Conservation (phyloP, 2,113 vertebrate genomes). For the Micronycteris hirsuta region DNA sequence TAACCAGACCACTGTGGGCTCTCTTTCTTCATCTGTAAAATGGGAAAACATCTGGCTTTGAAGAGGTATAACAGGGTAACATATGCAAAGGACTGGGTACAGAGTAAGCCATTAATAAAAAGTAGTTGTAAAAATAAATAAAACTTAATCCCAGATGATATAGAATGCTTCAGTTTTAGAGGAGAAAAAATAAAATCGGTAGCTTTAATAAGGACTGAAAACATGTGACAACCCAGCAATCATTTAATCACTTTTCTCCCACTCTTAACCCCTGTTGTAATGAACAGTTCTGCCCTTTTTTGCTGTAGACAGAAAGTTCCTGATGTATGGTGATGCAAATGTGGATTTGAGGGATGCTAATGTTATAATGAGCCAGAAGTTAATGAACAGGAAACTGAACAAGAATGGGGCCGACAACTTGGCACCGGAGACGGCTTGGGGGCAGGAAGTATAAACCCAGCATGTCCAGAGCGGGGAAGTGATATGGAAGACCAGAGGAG, state of each 20-base stretch:
- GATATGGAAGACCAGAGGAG: background rate
- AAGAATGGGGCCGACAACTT: slow-evolving; percentile 58
- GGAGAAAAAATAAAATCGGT: slow-evolving; percentile 16
- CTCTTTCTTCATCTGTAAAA: background rate
- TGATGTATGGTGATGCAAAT: slow-evolving; percentile 67
- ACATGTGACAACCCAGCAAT: background rate
- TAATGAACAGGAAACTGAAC: slow-evolving; percentile 71
- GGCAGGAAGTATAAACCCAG: slow-evolving; percentile 50
- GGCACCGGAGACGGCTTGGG: slow-evolving; percentile 56
- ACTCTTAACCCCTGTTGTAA: slow-evolving; percentile 1
- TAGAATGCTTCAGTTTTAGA: background rate
- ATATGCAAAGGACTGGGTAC: background rate
- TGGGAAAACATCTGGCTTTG: background rate
- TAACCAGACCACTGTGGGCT: background rate
- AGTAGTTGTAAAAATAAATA: background rate
- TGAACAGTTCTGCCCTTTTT: slow-evolving; percentile 34
- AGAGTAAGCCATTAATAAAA: background rate
- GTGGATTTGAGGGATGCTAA: slow-evolving; percentile 47
- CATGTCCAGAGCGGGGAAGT: background rate
- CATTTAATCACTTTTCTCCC: slow-evolving; percentile 40
- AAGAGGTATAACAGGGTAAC: background rate
- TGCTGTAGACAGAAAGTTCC: slow-evolving; percentile 52
- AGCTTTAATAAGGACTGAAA: slow-evolving; percentile 18
- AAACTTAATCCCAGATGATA: background rate
- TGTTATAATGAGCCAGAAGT: slow-evolving; percentile 56